Percentiles rank a stretch among this genome's conserved stretches.
Evolutionary conservation across 2,888 invertebrate species (phyloP).

Genomic region (Alloscopus bannaensis): DNA sequence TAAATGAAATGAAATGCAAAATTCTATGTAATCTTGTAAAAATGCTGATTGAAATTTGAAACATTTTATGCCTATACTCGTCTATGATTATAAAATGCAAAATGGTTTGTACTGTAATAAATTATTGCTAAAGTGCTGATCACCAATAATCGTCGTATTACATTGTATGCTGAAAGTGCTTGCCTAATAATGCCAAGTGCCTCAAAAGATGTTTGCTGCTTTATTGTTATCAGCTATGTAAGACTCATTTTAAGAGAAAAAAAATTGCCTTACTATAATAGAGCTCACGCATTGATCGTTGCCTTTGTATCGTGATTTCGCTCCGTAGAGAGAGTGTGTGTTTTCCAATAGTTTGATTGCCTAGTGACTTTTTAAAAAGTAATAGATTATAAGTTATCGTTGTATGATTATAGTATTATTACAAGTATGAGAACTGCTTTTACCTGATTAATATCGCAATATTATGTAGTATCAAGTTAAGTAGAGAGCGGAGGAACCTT

Average conservation of each 20-base stretch:
- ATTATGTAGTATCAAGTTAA: neutral
- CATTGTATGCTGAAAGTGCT: constrained; percentile 35
- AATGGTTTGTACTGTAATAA: neutral
- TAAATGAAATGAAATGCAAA: constrained; percentile 16
- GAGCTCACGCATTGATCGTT: constrained; percentile 33
- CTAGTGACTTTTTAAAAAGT: constrained; percentile 7
- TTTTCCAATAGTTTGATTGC: constrained; percentile 17
- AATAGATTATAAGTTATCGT: too few relatives aligned
- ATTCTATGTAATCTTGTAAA: constrained; percentile 8
- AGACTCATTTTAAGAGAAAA: constrained; percentile 60
- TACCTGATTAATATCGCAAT: constrained; percentile 39
- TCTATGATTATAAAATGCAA: constrained; percentile 1
- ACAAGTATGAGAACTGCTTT: constrained; percentile 30
- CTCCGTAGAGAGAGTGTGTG: neutral
- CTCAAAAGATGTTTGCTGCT: constrained; percentile 42
- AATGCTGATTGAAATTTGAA: too few relatives aligned
- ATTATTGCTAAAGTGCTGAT: constrained; percentile 12
- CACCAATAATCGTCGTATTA: neutral
- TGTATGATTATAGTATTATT: too few relatives aligned
- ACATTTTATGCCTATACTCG: too few relatives aligned
- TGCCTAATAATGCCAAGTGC: constrained; percentile 55
- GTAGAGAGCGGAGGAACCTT: too few relatives aligned
- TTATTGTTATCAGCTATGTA: constrained; percentile 26
- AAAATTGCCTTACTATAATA: constrained; percentile 42
- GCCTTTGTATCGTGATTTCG: constrained; percentile 53